Percentiles rank a stretch among this genome's conserved stretches.
These are phyloP conservation scores for Conus betulinus DNA, from an alignment of 1,140 invertebrate genomes.

Conservation along the genomic window DNA sequence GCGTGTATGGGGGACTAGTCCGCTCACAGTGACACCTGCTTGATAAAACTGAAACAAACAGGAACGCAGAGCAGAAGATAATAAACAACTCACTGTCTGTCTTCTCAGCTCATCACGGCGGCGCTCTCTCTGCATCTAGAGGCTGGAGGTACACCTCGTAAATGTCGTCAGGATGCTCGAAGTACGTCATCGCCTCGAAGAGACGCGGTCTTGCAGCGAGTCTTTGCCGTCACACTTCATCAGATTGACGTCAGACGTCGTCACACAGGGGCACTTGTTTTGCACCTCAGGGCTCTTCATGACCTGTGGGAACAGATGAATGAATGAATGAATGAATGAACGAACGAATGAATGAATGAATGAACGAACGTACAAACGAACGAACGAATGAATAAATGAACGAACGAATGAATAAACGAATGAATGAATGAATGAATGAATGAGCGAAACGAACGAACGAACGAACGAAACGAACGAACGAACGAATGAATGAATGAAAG, in stretches of 20 bases:
- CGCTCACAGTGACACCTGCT: too few relatives aligned
- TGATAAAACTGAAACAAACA: too few relatives aligned
- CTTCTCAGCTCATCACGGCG: slow-evolving; percentile 38
- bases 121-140: slow-evolving; percentile 28
- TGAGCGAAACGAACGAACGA: too few relatives aligned
- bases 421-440: background rate
- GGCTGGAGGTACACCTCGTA: slow-evolving; percentile 50
- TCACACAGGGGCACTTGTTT: slow-evolving; percentile 44
- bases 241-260: slow-evolving; percentile 43
- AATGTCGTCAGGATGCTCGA: slow-evolving; percentile 52
- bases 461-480: too few relatives aligned
- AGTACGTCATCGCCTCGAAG: slow-evolving; percentile 48
- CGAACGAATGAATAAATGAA: background rate
- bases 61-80: too few relatives aligned
- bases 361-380: background rate
- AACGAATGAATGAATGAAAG: too few relatives aligned
- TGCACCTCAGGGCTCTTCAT: slow-evolving; percentile 44
- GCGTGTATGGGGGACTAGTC: too few relatives aligned
- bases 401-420: background rate
- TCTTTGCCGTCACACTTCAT: slow-evolving; percentile 49
- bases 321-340: background rate
- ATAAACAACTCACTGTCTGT: slow-evolving; percentile 39
- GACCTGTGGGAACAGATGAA: slow-evolving; percentile 33
- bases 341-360: background rate
- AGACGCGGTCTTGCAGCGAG: slow-evolving; percentile 50